A percentile compares a stretch with the other conserved stretches of the same genome.
These are phyloP conservation scores for Agrenia bidenticulata DNA, from an alignment of 2,888 invertebrate species.

Conservation along the genomic window DNA sequence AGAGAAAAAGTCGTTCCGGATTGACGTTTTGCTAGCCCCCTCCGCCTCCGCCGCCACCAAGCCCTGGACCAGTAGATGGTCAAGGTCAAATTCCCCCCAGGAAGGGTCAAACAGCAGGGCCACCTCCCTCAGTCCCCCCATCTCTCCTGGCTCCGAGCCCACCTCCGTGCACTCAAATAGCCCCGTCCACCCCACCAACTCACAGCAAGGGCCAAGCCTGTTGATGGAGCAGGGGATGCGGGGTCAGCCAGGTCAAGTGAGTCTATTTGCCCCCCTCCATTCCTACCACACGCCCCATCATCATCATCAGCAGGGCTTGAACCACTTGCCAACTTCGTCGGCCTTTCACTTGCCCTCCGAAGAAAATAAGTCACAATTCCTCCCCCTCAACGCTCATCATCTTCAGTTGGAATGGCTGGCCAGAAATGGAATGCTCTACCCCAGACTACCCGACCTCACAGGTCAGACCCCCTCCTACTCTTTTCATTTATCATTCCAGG, in stretches of 20 bases:
- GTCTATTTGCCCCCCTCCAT: constrained; percentile 27
- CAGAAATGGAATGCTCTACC: constrained; percentile 88
- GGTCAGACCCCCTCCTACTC: constrained; percentile 66
- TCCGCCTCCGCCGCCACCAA: constrained; percentile 53
- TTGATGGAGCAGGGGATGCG: neutral
- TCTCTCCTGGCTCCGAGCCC: constrained; percentile 77
- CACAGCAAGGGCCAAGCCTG: neutral
- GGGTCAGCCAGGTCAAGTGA: constrained; percentile 1
- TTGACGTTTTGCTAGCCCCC: constrained; percentile 79
- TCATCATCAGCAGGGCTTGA: constrained; percentile 32
- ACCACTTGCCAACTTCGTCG: constrained; percentile 47
- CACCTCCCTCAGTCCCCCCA: constrained; percentile 67
- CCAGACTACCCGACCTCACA: constrained; percentile 79
- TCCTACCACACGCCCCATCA: constrained; percentile 20
- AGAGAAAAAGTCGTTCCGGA: constrained; percentile 79
- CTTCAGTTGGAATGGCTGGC: constrained; percentile 88
- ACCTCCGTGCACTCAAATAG: constrained; percentile 23
- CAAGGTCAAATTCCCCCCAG: constrained; percentile 48
- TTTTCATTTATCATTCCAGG: too few species aligned
- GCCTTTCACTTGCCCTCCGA: constrained; percentile 44
- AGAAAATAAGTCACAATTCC: constrained; percentile 19
- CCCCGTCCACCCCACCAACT: constrained; percentile 1
- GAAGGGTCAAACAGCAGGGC: constrained; percentile 42
- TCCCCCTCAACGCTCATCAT: constrained; percentile 66
- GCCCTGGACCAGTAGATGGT: constrained; percentile 42